Base-by-base conservation (phyloP, 2,888 invertebrate genomes). In the Theretra japonica region DNA sequence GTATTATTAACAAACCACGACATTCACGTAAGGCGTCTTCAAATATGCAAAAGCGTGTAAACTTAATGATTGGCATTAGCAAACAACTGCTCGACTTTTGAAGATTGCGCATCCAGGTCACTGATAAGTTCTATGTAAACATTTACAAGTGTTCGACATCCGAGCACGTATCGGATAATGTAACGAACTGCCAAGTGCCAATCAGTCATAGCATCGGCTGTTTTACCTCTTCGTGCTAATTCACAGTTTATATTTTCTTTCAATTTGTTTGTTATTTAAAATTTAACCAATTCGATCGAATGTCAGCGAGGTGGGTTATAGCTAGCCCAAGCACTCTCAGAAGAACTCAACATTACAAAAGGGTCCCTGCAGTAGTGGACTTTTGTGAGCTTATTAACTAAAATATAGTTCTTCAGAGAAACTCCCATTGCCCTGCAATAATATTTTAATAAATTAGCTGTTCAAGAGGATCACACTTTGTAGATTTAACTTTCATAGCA, bases 141-240 rank as follows among this genome's bases (percentile, higher is more conserved):
- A 65, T 65, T 65, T 41, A 15, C 23, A 21, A 62, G 41, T 41
- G 62, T 21, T 62, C 41, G 21, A 33, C 41, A 62, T 62, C 62
- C 2, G n/a, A 21, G 21, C 65, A 23, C 23, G 41, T 23, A 65
- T 53, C 53, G 21, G 7, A 65, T 59, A 28, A 59, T 48, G 41
- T 17, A 23, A 65, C 48, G 7, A 23, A 48, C 41, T 41, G 41
- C 11, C 41, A 41, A 41, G 41, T 41, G 41, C 17, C 23, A 23
- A 65, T 17, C 65, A 48, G 65, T 23, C 48, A 65, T 21, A 41
- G 19, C 21, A 0, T 41, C 21, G 41, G 17, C 65, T 48, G 15
- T 65, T 3, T 48, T 48, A n/a, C 4, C 3, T 15, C 41, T 41
- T 41, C 41, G 41, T 41, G 41, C 41, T 41, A 41, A 41, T 41